Evolutionary conservation across 1,140 invertebrate genomes (phyloP), one percentile per base, ranked within the genome.

Genomic region (Dryas iulia): DNA sequence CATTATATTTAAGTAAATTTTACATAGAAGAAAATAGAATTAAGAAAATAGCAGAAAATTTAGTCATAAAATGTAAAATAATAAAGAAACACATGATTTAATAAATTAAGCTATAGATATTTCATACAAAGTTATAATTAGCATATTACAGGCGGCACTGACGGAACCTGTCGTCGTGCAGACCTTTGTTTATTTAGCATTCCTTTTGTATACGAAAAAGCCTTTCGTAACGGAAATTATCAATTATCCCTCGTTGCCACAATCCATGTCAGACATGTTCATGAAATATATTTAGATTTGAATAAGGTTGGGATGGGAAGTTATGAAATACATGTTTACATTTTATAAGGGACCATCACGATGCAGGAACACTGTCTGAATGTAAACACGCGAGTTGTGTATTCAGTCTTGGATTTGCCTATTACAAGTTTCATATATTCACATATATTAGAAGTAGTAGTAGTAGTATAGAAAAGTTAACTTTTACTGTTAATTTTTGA

Each of bases 161-260:
- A 71, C 72, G 57, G 60, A 74, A 72, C 58, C 64, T 63, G 73
- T 72, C 71, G 72, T 74, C 70, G 70, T 63, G 60, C 63, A 60
- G 65, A 77, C 67, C 61, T 54, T 57, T 67, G 66, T 78, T 78
- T 78, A 60, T 78, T 76, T 78, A 63, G 58, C 63, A 78, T 81
- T 81, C 79, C 81, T 83, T 79, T 81, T 83, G 81, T 83, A 71
- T 75, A 47, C 77, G 72, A 74, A 71, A 59, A 62, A 69, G 59
- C 59, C 53, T 69, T 62, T 61, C 66, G 47, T 62, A 47, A 69
- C 66, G 66, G 66, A 69, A 69, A 69, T 62, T 69, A 69, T 69
- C 66, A 69, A 69, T 69, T 69, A 69, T 62, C 59, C 53, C 66
- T 69, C 57, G 59, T 68, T 69, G 26, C 21, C n/a, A 54, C 18